A percentile compares a stretch with the other conserved stretches of the same genome.
These are phyloP conservation scores for Babyrousa celebensis DNA, from an alignment of 2,797 vertebrate genomes.

Conservation along the genomic window DNA sequence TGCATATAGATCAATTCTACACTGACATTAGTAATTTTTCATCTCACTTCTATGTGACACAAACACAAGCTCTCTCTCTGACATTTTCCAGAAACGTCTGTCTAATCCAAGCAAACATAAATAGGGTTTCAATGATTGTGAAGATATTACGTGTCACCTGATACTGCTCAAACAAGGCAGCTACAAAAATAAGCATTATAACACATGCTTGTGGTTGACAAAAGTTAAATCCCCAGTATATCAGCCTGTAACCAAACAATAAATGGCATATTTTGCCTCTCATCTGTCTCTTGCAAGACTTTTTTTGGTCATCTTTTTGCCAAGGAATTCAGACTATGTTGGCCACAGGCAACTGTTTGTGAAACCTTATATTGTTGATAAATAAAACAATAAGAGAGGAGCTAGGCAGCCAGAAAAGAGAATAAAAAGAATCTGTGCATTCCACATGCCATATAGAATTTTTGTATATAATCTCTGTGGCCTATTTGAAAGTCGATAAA, in stretches of 20 bases:
- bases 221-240: conserved; percentile 2
- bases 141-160: conserved; percentile 33
- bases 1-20: not conserved
- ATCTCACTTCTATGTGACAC: conserved; percentile 14
- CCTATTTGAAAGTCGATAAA: conserved; percentile 61
- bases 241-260: conserved; percentile 17
- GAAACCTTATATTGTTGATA: conserved; percentile 81
- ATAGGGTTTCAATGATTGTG: not conserved
- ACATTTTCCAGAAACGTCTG: conserved; percentile 51
- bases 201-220: conserved; percentile 46
- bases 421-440: conserved; percentile 67
- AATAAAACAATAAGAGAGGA: conserved; percentile 73
- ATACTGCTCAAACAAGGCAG: conserved; percentile 15
- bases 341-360: conserved; percentile 78
- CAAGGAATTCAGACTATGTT: conserved; percentile 79
- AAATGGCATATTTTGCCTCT: conserved; percentile 42
- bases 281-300: conserved; percentile 22
- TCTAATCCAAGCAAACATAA: not conserved
- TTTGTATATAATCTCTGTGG: conserved; percentile 14
- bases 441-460: conserved; percentile 15
- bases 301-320: conserved; percentile 60
- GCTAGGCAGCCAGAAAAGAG: not conserved
- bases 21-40: not conserved
- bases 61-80: conserved; percentile 46
- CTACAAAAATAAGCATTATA: conserved; percentile 45